phyloP scores from a whole-genome alignment of 2,113 vertebrate species.

The Charadrius vociferus region DNA sequence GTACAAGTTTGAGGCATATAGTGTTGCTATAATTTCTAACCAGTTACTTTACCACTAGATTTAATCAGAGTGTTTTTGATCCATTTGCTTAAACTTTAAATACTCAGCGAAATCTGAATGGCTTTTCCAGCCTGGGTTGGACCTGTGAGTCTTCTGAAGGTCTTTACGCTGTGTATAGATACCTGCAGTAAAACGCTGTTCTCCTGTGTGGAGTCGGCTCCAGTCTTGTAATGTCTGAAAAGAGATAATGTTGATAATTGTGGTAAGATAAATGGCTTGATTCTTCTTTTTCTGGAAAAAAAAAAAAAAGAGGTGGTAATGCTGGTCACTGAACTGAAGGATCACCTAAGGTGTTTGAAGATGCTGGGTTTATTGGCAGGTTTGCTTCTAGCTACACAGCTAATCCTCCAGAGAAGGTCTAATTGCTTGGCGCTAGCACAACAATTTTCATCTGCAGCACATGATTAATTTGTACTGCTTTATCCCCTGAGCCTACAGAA shows the following conservation, averaged over 20 bases:
- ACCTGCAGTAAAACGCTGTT: neutral
- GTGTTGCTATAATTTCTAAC: neutral
- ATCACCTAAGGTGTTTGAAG: neutral
- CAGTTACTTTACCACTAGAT: accelerated
- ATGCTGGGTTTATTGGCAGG: neutral
- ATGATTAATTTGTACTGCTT: neutral
- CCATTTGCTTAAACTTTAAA: neutral
- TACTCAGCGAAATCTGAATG: neutral
- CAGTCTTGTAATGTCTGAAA: neutral
- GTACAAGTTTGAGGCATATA: accelerated
- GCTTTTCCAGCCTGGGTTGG: neutral
- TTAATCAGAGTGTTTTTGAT: neutral
- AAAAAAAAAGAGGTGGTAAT: accelerated
- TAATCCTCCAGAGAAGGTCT: neutral
- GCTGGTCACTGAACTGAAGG: neutral
- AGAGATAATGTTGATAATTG: accelerated
- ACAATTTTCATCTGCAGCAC: neutral
- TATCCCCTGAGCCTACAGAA: neutral
- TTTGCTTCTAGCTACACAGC: neutral
- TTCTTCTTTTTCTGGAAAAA: neutral
- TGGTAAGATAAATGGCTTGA: neutral
- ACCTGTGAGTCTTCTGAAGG: neutral
- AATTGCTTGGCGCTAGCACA: neutral
- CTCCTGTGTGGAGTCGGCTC: neutral
- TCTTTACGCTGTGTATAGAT: accelerated